A percentile compares a stretch with the other conserved stretches of the same genome.
These are phyloP conservation scores for human DNA, from an alignment of 2,113 vertebrate genomes.

Conservation along the genomic window GRCh38 chr15:97198001-97198500, in stretches of 20 bases:
- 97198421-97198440: background rate
- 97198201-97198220: too few species aligned
- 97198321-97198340: background rate
- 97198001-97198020: background rate
- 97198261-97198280: background rate
- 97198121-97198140: background rate
- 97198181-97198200: too few species aligned
- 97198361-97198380: background rate
- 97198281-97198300: background rate
- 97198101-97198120: background rate
- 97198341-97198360: background rate
- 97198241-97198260: too few species aligned
- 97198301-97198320: background rate
- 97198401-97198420: fast-evolving
- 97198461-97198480: background rate
- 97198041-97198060: background rate
- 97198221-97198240: too few species aligned
- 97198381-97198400: background rate
- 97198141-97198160: background rate
- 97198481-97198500: background rate
- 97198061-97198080: background rate
- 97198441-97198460: background rate
- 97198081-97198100: background rate
- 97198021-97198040: background rate
- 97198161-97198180: too few species aligned